phyloP scores from a whole-genome alignment of 2,888 invertebrate genomes.

The Nymphalis polychloros region DNA sequence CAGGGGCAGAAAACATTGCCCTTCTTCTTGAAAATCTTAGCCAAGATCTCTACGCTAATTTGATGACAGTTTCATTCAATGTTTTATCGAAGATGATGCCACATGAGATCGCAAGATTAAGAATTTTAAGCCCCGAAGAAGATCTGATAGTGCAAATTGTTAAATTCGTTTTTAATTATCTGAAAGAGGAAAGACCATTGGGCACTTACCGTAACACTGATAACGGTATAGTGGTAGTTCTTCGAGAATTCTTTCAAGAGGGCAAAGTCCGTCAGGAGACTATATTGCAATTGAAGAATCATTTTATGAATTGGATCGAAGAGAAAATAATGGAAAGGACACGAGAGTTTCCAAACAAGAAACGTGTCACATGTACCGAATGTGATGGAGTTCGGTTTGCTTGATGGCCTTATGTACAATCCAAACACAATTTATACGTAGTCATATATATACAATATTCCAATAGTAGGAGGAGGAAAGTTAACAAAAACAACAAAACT shows the following conservation, averaged over 20 bases:
- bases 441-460: too few relatives aligned
- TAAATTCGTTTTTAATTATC: slow-evolving; percentile 69
- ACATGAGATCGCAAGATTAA: slow-evolving; percentile 61
- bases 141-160: slow-evolving; percentile 71
- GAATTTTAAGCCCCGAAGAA: slow-evolving; percentile 66
- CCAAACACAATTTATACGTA: too few relatives aligned
- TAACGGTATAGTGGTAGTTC: slow-evolving; percentile 61
- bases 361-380: slow-evolving; percentile 55
- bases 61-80: slow-evolving; percentile 70
- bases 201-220: slow-evolving; percentile 61
- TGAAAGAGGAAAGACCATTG: slow-evolving; percentile 66
- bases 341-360: slow-evolving; percentile 55
- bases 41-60: slow-evolving; percentile 63
- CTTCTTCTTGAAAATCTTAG: slow-evolving; percentile 62
- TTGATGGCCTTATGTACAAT: slow-evolving; percentile 7
- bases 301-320: slow-evolving; percentile 57
- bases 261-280: slow-evolving; percentile 65
- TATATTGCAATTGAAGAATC: slow-evolving; percentile 60
- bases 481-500: too few relatives aligned
- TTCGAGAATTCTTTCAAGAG: slow-evolving; percentile 74
- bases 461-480: too few relatives aligned
- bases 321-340: slow-evolving; percentile 54
- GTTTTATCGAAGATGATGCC: slow-evolving; percentile 63
- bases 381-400: slow-evolving; percentile 63
- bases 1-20: slow-evolving; percentile 66